Percentiles rank a stretch among this genome's conserved stretches.
Conservation (phyloP, 2,113 vertebrate genomes). For the Poeciliopsis occidentalis region DNA sequence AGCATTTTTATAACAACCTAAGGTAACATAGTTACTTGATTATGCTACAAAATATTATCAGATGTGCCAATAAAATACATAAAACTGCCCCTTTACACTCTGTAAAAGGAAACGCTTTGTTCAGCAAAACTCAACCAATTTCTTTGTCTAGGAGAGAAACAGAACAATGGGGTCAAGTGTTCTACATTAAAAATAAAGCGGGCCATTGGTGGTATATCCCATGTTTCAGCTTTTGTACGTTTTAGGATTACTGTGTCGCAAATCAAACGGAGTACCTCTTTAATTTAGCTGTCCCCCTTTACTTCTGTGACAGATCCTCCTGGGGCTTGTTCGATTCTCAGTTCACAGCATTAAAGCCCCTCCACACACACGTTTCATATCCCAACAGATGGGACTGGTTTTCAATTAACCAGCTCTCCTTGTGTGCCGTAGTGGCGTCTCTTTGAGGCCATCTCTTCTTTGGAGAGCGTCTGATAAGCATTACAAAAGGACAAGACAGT, state of each 20-base stretch:
- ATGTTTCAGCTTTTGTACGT: slow-evolving; percentile 18
- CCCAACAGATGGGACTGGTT: slow-evolving; percentile 27
- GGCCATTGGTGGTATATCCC: slow-evolving; percentile 20
- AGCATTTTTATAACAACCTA: too few relatives aligned
- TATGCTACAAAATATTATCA: too few relatives aligned
- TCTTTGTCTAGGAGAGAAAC: background rate
- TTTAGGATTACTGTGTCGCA: slow-evolving; percentile 7
- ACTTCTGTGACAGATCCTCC: slow-evolving; percentile 20
- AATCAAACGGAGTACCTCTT: slow-evolving; percentile 4
- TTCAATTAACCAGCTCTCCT: slow-evolving; percentile 1
- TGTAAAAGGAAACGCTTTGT: too few relatives aligned
- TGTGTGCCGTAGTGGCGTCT: slow-evolving; percentile 9
- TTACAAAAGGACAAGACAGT: slow-evolving; percentile 6
- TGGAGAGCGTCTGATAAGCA: slow-evolving; percentile 37
- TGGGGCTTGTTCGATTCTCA: slow-evolving; percentile 30
- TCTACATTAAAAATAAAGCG: slow-evolving; percentile 33
- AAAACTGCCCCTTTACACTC: too few relatives aligned
- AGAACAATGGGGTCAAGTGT: slow-evolving; percentile 10
- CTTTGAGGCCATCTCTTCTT: slow-evolving; percentile 33
- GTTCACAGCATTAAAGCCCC: slow-evolving; percentile 32
- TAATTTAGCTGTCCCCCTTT: slow-evolving; percentile 29
- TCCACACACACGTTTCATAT: slow-evolving; percentile 36
- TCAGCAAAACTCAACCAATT: background rate
- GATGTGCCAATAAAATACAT: too few relatives aligned
- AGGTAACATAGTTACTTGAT: too few relatives aligned